Percentiles rank a stretch among this genome's conserved stretches.
Conservation (phyloP, 2,113 vertebrate genomes). For the Caretta caretta region DNA sequence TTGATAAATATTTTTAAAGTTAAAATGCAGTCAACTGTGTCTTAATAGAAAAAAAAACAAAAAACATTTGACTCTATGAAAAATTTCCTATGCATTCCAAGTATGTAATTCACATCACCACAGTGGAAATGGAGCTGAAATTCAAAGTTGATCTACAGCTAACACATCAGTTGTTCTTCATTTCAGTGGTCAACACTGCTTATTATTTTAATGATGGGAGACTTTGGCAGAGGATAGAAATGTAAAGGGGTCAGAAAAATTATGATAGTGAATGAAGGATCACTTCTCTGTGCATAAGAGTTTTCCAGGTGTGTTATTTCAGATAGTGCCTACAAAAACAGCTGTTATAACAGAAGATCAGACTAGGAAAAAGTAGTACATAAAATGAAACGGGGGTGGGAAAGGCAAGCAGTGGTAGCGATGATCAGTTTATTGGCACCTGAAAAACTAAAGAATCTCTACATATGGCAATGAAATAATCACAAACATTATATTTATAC, state of each 20-base stretch:
- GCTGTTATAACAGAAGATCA: not conserved
- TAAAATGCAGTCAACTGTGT: not conserved
- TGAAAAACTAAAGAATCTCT: not conserved
- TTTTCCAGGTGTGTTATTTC: not conserved
- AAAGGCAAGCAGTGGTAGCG: not conserved
- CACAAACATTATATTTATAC: not conserved
- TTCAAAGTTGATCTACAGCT: conserved; percentile 22
- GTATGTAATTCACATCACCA: not conserved
- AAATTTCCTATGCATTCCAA: not conserved
- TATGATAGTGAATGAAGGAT: not conserved
- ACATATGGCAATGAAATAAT: not conserved
- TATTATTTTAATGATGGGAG: not conserved
- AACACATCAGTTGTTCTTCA: conserved; percentile 9
- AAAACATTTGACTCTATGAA: not conserved
- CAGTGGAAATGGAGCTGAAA: conserved; percentile 19
- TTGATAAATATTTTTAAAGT: not conserved
- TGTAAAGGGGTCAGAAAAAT: not conserved
- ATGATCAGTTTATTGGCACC: not conserved
- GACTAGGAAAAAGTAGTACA: not conserved
- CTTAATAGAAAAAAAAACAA: not conserved
- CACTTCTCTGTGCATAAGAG: not conserved
- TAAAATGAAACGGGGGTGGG: not conserved
- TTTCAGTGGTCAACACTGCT: not conserved
- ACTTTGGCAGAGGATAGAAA: conserved; percentile 13
- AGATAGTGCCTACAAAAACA: not conserved